phyloP scores from a whole-genome alignment of 2,113 vertebrate genomes.

The Physeter macrocephalus region DNA sequence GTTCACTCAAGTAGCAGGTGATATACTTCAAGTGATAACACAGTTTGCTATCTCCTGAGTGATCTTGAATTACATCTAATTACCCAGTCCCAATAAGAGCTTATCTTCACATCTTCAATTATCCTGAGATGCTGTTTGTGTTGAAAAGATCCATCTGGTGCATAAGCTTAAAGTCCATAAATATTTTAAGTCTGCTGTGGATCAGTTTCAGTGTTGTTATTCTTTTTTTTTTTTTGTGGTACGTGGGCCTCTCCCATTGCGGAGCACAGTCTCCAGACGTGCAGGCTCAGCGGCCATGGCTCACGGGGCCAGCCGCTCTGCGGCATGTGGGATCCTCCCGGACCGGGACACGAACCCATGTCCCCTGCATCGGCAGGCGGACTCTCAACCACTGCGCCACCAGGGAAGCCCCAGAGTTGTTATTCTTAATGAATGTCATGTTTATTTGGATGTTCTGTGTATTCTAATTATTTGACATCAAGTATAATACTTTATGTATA shows the following conservation, averaged over 20 bases:
- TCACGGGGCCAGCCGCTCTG: too few relatives aligned
- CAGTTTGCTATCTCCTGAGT: neutral
- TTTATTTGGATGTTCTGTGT: conserved; percentile 5
- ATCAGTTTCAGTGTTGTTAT: conserved; percentile 9
- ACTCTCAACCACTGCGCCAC: too few relatives aligned
- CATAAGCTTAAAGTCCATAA: conserved; percentile 11
- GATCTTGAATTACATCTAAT: conserved; percentile 48
- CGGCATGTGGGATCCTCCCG: too few relatives aligned
- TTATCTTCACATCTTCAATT: conserved; percentile 41
- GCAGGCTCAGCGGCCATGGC: too few relatives aligned
- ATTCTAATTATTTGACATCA: neutral
- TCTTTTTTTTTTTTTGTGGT: too few relatives aligned
- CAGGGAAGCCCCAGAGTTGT: too few relatives aligned
- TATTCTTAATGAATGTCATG: neutral
- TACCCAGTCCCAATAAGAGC: neutral
- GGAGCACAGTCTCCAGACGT: too few relatives aligned
- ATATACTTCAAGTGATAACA: neutral
- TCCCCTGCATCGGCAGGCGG: too few relatives aligned
- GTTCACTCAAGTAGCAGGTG: conserved; percentile 36
- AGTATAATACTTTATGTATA: neutral
- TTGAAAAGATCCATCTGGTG: conserved; percentile 48
- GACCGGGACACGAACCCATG: too few relatives aligned
- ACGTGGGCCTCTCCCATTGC: too few relatives aligned
- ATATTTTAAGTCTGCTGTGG: conserved; percentile 11
- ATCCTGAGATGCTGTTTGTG: neutral